These are phyloP conservation scores for Dynastes maya DNA, from an alignment of 2,888 invertebrate genomes.

Conservation along the genomic window DNA sequence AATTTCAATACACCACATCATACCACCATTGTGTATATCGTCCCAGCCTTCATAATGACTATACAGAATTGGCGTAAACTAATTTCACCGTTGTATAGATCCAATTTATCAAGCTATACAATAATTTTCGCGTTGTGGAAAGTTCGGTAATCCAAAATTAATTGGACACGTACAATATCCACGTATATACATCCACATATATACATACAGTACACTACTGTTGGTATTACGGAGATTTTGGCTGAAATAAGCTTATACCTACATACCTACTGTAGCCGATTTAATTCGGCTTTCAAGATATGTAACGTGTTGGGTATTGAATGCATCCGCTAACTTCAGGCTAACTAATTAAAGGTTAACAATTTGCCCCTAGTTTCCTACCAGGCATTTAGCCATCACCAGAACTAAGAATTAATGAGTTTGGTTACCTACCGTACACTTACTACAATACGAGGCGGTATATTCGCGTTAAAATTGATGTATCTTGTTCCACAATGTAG, in stretches of 20 bases:
- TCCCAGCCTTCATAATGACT: too few species aligned
- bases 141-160: neutral
- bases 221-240: too few species aligned
- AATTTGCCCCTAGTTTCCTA: conserved; percentile 20
- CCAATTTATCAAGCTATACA: too few species aligned
- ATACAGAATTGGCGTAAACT: neutral
- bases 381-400: conserved; percentile 1
- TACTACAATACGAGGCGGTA: too few species aligned
- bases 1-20: neutral
- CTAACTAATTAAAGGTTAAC: conserved; percentile 15
- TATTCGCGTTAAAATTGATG: too few species aligned
- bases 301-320: neutral
- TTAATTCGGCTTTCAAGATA: neutral
- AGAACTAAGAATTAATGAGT: conserved; percentile 10
- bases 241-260: neutral
- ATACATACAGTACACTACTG: too few species aligned
- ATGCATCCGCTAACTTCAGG: neutral
- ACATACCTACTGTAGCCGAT: neutral
- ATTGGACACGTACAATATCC: neutral
- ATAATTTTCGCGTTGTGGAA: too few species aligned
- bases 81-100: neutral
- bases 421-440: neutral
- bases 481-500: too few species aligned
- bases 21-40: too few species aligned
- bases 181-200: neutral